Evolutionary conservation across 2,888 invertebrate genomes (phyloP), one percentile per base, ranked within the genome.

Genomic region (Drosophila seclusa): DNA sequence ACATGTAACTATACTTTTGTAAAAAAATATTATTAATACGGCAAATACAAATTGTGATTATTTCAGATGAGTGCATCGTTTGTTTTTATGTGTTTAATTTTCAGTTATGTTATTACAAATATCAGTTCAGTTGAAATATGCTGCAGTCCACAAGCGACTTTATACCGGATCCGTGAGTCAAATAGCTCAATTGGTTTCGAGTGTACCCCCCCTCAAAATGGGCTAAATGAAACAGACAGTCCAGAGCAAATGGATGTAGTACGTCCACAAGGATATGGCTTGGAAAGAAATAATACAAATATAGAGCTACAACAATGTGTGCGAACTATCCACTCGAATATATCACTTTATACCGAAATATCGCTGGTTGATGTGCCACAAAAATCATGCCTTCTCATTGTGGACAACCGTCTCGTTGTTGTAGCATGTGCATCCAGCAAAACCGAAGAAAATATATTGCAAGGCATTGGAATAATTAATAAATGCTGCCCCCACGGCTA

Each of bases 401-500:
- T 83, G 8, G 78, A 85, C 61, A 83, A 68, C 16, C 67, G 72
- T 45, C 74, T 91, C 36, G 68, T 81, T 38, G 73, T 73, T 18
- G 63, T 91, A 36, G 77, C 82, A 21, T 91, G 92, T 55, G 73
- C 80, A 21, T 52, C 55, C 0, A 49, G 40, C 5, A 69, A 58
- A 16, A 45, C 24, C 16, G 16, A 24, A 8, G 64, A 82, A 55
- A 74, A 78, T 16, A 45, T 53, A 24, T 27, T 80, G 21, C 76
- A 82, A 64, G 70, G 66, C 58, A 69, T 92, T 50, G 83, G 84
- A 58, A 71, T 90, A 58, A 82, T 92, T 50, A 86, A 90, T 52
- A 93, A 92, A 71, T 93, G 93, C 60, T 93, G 93, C 68, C 90
- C 91, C 21, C 74, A 77, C 36, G 89, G 90, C 24, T 88, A 90